Conservation (phyloP, 2,113 vertebrate species). For the Proteles cristata region DNA sequence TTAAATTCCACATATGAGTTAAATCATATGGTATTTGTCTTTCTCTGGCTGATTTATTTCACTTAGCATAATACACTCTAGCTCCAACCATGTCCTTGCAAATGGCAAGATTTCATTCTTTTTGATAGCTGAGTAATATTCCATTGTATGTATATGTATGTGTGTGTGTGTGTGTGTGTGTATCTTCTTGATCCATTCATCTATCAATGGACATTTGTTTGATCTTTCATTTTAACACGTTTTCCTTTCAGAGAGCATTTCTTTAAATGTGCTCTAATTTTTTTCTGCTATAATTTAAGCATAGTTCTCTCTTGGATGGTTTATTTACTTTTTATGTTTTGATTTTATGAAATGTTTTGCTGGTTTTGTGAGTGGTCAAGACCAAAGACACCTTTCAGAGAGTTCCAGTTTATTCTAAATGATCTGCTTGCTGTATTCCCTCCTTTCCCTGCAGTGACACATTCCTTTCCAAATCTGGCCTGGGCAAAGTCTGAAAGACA, state of each 20-base stretch:
- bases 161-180: no score
- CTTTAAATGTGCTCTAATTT: not conserved
- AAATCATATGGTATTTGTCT: no score
- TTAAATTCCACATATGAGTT: no score
- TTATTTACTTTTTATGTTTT: slow-evolving; percentile 17
- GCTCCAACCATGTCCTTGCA: no score
- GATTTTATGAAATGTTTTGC: slow-evolving; percentile 20
- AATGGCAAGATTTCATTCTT: no score
- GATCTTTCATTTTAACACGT: not conserved
- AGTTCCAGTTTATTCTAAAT: not conserved
- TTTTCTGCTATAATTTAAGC: slow-evolving; percentile 11
- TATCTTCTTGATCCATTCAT: no score
- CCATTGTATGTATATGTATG: no score
- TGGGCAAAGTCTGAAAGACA: not conserved
- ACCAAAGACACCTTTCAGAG: not conserved
- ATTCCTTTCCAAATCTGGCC: not conserved
- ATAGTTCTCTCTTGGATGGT: not conserved
- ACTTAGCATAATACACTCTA: no score
- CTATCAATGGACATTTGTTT: no score
- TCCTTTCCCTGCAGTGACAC: not conserved
- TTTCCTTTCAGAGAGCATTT: slow-evolving; percentile 49
- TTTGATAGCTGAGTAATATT: no score
- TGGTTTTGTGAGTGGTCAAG: not conserved
- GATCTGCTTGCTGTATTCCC: not conserved
- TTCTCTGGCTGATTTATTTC: no score